These are phyloP conservation scores for Rhinopomastus cyanomelas DNA, from an alignment of 2,113 vertebrate genomes.

Conservation along the genomic window DNA sequence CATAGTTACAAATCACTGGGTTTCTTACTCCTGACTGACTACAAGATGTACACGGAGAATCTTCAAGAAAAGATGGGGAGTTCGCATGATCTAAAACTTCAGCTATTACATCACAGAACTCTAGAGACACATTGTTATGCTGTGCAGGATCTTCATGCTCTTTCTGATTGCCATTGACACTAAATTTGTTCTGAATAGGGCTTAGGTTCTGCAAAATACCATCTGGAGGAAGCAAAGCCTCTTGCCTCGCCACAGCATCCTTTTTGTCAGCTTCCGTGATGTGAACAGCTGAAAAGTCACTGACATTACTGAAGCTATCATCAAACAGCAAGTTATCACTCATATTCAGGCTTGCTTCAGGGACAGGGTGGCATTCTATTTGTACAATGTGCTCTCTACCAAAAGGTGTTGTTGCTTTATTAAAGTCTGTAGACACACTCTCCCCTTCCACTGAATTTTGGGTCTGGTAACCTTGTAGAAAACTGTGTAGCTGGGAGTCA, in stretches of 20 bases:
- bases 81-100: conserved; percentile 71
- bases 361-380: conserved; percentile 1
- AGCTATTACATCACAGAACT: conserved; percentile 81
- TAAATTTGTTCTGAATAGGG: not conserved
- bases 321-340: conserved; percentile 92
- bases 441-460: conserved; percentile 69
- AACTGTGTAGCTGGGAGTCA: conserved; percentile 88
- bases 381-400: conserved; percentile 6
- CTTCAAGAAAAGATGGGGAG: not conserved
- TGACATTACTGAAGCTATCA: conserved; percentile 82
- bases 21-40: conserved; percentile 14
- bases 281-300: conserved; percentile 66
- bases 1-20: not conserved
- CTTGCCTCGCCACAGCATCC: not conserved
- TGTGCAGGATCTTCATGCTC: not conserved
- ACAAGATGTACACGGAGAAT: not conserved
- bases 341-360: conserved; percentile 81
- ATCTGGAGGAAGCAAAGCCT: conserved; percentile 26
- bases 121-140: conserved; percentile 71
- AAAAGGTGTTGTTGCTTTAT: not conserved
- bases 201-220: not conserved
- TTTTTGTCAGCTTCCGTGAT: conserved; percentile 45
- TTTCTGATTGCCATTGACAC: not conserved
- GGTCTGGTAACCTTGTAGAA: conserved; percentile 83
- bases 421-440: not conserved